These are phyloP conservation scores for Drosophila varians DNA, from an alignment of 1,140 invertebrate species.

Conservation along the genomic window DNA sequence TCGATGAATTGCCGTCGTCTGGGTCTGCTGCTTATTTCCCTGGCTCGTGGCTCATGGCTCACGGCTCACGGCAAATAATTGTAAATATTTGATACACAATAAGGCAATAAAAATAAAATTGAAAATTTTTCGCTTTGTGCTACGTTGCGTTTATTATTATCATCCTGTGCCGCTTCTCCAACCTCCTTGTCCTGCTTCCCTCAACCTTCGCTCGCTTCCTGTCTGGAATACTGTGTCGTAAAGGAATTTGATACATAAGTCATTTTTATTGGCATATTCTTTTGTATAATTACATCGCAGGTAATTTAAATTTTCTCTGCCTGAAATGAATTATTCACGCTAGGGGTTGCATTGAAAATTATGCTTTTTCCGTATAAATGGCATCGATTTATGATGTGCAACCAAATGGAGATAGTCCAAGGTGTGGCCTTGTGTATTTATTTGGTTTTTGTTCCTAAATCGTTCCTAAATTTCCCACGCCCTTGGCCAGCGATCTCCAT, in stretches of 20 bases:
- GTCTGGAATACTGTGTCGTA: slow-evolving; percentile 49
- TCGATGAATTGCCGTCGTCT: neutral
- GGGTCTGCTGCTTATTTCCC: slow-evolving; percentile 63
- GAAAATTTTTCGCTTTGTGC: slow-evolving; percentile 75
- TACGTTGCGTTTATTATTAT: slow-evolving; percentile 72
- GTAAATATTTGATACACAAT: slow-evolving; percentile 83
- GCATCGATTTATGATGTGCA: slow-evolving; percentile 36
- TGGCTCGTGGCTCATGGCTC: slow-evolving; percentile 2
- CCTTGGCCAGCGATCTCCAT: too few relatives aligned
- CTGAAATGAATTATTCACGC: slow-evolving; percentile 30
- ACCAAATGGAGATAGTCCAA: too few relatives aligned
- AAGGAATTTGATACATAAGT: slow-evolving; percentile 82
- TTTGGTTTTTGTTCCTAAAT: too few relatives aligned
- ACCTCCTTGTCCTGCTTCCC: neutral
- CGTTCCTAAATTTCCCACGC: neutral
- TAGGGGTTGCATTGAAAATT: slow-evolving; percentile 42
- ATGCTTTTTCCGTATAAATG: slow-evolving; percentile 44
- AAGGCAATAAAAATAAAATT: slow-evolving; percentile 83
- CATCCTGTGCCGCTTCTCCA: slow-evolving; percentile 38
- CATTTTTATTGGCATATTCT: slow-evolving; percentile 82
- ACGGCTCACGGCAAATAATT: slow-evolving; percentile 65
- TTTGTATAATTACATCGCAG: slow-evolving; percentile 79
- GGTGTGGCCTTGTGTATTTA: too few relatives aligned
- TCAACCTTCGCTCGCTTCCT: neutral
- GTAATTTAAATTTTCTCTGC: slow-evolving; percentile 73